Base-by-base conservation (phyloP, 2,888 invertebrate genomes). In the Ichneumoninae sp. region DNA sequence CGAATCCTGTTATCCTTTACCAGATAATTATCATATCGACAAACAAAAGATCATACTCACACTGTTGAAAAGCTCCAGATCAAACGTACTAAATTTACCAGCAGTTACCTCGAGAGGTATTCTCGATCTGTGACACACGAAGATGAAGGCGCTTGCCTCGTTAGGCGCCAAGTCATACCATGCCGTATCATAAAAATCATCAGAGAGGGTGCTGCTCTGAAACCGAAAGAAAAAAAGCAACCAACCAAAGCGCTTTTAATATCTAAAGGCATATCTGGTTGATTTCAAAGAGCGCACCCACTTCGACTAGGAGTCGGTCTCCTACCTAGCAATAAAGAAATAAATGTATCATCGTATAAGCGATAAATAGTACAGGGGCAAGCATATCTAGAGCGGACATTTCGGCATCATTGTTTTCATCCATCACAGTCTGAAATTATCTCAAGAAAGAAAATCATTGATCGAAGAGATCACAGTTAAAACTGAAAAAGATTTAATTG, bases 301-400 rank as follows among this genome's bases (percentile, higher is more conserved):
- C 85, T 69, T 85, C 80, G n/a, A 44, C 10, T 8, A 63, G 19
- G 7, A 91, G 86, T 75, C 76, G 75, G 60, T 91, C 89, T 6
- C 90, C 89, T 5, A 89, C 82, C 74, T 88, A 89, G 68, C 89
- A 91, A 77, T 90, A 90, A 16, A 89, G 50, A 19, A 85, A 91
- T 4, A 91, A 52, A 54, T 89, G 88, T 1, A 83, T 52, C 3
- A 88, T 40, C 5, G 87, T 70, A 36, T 85, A 76, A 5, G 47
- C 5, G 3, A 83, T 69, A n/a, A 84, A 88, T 4, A 88, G 57
- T 0, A 87, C 13, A 3, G 88, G 65, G 63, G 88, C 90, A 2
- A 81, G 1, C 7, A 89, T 19, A 65, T 87, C 85, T 2, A 88
- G 13, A 26, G 63, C 33, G 6, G 86, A 60, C 16, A 50, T n/a